Base-by-base conservation (phyloP, 2,113 vertebrate species). In the Puma concolor region DNA sequence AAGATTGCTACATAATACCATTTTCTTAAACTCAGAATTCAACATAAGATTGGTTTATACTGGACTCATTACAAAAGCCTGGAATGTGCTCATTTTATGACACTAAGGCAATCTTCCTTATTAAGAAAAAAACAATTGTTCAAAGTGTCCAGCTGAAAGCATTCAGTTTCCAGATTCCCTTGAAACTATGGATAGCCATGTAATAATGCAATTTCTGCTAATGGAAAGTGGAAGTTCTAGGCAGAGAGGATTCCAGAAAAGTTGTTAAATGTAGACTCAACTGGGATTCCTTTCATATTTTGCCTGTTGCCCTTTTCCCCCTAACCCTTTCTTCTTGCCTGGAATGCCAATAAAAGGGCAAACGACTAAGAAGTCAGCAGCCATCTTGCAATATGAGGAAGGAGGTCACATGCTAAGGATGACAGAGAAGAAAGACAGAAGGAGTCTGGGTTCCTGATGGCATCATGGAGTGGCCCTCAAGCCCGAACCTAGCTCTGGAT, bases 21-120 rank as follows among this genome's bases (percentile, higher is more conserved):
- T 76, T 95, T 76, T 88, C 64, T 91, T 7, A 0, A 41, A 27
- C 66, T 31, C 52, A 88, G 69, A 94, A 87, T 74, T 96, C 90
- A 88, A 11, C 48, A 41, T 44, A 52, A 97, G 27, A 9, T 38
- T 79, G 63, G 25, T 72, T 69, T 50, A 16, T 63, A 19, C 74
- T 66, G 27, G 48, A n/a, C 38, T 95, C 54, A 82, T 90, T 64
- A 90, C 48, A 54, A 90, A 89, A 79, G 63, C 36, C 82, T 88
- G 38, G 57, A 83, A 36, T 92, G n/a, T 74, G n/a, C 31, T 96
- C 44, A 14, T 72, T 71, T 94, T 74, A 89, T 54, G 50, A 54
- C 31, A 52, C 57, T 50, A 79, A 86, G 23, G 33, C 67, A 50
- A 23, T 48, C 67, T 83, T 95, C 19, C 25, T 94, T 92, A 66